A percentile compares a stretch with the other conserved stretches of the same genome.
These are phyloP conservation scores for Diachrysia chrysitis DNA, from an alignment of 2,888 invertebrate species.

Conservation along the genomic window DNA sequence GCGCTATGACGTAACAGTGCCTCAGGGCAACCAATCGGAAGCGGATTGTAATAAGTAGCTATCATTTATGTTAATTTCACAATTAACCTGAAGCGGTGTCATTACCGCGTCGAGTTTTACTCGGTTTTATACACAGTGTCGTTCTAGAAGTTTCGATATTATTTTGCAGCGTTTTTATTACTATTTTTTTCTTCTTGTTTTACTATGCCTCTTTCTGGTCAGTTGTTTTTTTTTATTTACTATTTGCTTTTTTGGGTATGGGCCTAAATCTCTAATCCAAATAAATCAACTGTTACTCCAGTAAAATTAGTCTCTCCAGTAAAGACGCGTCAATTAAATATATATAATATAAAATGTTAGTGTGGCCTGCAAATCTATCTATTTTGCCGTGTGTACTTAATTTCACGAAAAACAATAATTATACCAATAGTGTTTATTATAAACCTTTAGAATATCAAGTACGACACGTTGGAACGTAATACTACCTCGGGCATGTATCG, in stretches of 20 bases:
- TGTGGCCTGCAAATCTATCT: too few species aligned
- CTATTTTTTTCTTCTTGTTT: neutral
- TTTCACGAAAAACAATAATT: neutral
- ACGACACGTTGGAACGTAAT: slow-evolving; percentile 66
- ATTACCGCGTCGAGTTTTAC: slow-evolving; percentile 6
- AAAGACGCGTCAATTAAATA: too few species aligned
- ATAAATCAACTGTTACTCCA: too few species aligned
- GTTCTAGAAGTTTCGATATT: neutral
- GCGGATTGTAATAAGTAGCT: slow-evolving; percentile 27
- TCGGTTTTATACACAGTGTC: neutral
- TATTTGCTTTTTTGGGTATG: too few species aligned
- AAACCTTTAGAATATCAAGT: slow-evolving; percentile 37
- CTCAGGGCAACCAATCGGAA: slow-evolving; percentile 4
- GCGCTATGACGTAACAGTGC: slow-evolving; percentile 2
- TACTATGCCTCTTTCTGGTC: neutral
- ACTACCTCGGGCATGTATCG: slow-evolving; percentile 79
- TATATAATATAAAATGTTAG: too few species aligned
- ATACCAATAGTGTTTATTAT: too few species aligned
- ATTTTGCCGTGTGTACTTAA: neutral
- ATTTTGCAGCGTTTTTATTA: neutral
- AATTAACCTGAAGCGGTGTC: slow-evolving; percentile 9
- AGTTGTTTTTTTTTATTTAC: too few species aligned
- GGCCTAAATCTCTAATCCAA: too few species aligned
- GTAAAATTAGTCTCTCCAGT: too few species aligned
- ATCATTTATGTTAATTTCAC: slow-evolving; percentile 23